These are phyloP conservation scores for Ommatoiulus sabulosus DNA, from an alignment of 2,888 invertebrate genomes.

Conservation along the genomic window DNA sequence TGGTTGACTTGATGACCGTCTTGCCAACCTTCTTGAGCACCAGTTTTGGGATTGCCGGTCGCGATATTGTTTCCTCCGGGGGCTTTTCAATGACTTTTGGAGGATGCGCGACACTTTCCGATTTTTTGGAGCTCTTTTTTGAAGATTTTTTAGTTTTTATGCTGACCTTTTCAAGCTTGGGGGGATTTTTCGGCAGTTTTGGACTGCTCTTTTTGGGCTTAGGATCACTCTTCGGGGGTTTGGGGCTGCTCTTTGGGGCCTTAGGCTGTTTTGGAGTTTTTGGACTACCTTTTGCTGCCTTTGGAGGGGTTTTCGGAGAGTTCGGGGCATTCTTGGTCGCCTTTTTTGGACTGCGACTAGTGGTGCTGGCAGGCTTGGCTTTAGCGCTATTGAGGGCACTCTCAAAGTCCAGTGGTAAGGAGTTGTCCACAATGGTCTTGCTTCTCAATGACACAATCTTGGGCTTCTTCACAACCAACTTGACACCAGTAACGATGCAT, in stretches of 20 bases:
- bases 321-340: slow-evolving; percentile 59
- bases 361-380: slow-evolving; percentile 18
- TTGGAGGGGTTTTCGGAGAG: neutral
- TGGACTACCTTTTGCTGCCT: neutral
- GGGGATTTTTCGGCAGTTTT: neutral
- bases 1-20: neutral
- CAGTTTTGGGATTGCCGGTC: neutral
- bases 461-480: slow-evolving; percentile 44
- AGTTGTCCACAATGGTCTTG: slow-evolving; percentile 66
- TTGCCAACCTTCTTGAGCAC: slow-evolving; percentile 24
- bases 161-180: neutral
- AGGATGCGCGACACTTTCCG: neutral
- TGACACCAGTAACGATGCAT: neutral
- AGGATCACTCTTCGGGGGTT: neutral
- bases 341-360: slow-evolving; percentile 47
- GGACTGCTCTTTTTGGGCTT: neutral
- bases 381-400: slow-evolving; percentile 58
- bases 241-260: neutral
- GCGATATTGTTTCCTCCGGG: neutral
- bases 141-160: neutral
- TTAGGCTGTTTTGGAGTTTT: neutral
- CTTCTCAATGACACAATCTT: neutral
- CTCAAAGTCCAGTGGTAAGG: slow-evolving; percentile 65
- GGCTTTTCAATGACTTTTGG: neutral
- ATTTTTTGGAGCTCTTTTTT: neutral